Evolutionary conservation across 2,113 vertebrate species (phyloP).

Genomic region (Numenius arquata): DNA sequence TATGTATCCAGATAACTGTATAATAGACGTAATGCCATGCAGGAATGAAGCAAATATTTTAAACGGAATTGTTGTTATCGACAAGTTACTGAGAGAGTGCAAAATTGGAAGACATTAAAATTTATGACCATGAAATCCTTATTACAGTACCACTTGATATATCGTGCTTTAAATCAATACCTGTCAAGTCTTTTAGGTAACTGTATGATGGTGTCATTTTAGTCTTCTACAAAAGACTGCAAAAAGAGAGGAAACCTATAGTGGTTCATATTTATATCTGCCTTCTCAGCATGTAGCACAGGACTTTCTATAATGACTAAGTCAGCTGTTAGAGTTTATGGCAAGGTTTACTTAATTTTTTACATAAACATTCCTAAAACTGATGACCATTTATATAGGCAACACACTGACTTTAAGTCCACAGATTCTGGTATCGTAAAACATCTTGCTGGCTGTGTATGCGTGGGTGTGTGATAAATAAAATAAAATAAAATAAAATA

Average conservation of each 20-base stretch:
- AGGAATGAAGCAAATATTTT: constrained; percentile 70
- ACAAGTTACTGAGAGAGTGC: constrained; percentile 73
- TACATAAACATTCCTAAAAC: neutral
- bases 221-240: constrained; percentile 63
- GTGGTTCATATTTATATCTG: constrained; percentile 62
- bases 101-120: constrained; percentile 79
- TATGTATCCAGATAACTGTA: constrained; percentile 13
- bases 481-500: neutral
- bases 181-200: constrained; percentile 73
- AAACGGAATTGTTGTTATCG: constrained; percentile 72
- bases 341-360: constrained; percentile 49
- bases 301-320: constrained; percentile 39
- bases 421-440: neutral
- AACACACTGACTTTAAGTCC: constrained; percentile 35
- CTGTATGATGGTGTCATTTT: constrained; percentile 73
- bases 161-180: constrained; percentile 77
- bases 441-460: neutral
- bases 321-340: constrained; percentile 42
- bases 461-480: rapidly evolving
- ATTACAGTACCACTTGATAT: constrained; percentile 76
- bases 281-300: constrained; percentile 48
- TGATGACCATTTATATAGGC: neutral
- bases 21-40: constrained; percentile 35
- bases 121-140: constrained; percentile 81
- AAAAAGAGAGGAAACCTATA: constrained; percentile 55